A percentile compares a stretch with the other conserved stretches of the same genome.
Evolutionary conservation across 1,140 invertebrate species (phyloP).

Genomic region (Ephestia elutella): DNA sequence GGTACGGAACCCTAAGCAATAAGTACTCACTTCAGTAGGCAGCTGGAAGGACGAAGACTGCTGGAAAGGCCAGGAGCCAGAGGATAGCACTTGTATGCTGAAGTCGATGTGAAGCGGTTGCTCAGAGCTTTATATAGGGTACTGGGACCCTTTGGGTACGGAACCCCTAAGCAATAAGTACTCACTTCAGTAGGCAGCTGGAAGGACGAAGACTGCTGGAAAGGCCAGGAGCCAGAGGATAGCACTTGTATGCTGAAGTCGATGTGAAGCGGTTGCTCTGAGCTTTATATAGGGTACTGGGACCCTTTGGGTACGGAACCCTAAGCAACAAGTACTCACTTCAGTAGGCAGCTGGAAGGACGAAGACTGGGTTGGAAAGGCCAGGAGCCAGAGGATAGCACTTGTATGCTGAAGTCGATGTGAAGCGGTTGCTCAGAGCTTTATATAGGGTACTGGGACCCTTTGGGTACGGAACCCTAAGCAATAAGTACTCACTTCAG

Average conservation of each 20-base stretch:
- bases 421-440: slow-evolving; percentile 78
- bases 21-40: slow-evolving; percentile 78
- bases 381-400: slow-evolving; percentile 98
- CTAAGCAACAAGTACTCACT: no score
- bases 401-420: slow-evolving; percentile 96
- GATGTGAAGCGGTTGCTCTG: slow-evolving; percentile 81
- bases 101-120: slow-evolving; percentile 90
- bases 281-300: no score
- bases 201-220: slow-evolving; percentile 94
- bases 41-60: slow-evolving; percentile 92
- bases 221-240: slow-evolving; percentile 98
- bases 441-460: no score
- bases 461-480: no score
- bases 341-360: slow-evolving; percentile 91
- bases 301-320: no score
- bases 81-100: slow-evolving; percentile 96
- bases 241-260: no score
- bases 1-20: no score
- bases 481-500: no score
- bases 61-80: slow-evolving; percentile 98
- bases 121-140: slow-evolving; percentile 73
- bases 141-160: no score
- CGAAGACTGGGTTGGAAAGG: slow-evolving; percentile 96
- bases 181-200: slow-evolving; percentile 87
- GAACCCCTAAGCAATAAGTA: no score